Conservation (phyloP, 2,888 invertebrate species). For the Acleris cristana region DNA sequence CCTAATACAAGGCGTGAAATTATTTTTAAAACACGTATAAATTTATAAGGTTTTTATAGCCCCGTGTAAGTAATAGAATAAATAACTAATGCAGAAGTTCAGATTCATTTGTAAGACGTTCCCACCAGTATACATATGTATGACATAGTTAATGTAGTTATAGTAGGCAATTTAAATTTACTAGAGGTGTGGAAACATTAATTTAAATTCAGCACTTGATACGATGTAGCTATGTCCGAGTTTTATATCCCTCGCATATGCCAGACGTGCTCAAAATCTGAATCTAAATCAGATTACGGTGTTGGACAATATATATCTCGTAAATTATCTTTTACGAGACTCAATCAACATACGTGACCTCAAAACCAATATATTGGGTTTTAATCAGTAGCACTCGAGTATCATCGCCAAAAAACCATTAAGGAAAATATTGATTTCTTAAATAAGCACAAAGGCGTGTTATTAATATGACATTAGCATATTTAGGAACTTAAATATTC, state of each 20-base stretch:
- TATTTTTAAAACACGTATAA: no score
- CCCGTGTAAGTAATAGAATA: no score
- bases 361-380: slow-evolving; percentile 9
- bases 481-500: not conserved
- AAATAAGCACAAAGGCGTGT: slow-evolving; percentile 1
- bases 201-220: slow-evolving; percentile 31
- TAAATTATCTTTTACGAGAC: slow-evolving; percentile 20
- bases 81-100: no score
- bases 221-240: slow-evolving; percentile 40
- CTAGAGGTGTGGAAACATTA: slow-evolving; percentile 2
- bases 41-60: no score
- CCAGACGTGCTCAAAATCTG: slow-evolving; percentile 51
- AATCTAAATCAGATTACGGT: slow-evolving; percentile 39
- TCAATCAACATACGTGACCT: slow-evolving; percentile 7
- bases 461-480: slow-evolving; percentile 6
- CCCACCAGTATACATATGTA: slow-evolving; percentile 7
- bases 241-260: slow-evolving; percentile 39
- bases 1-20: no score
- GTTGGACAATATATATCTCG: slow-evolving; percentile 18
- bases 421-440: slow-evolving; percentile 16
- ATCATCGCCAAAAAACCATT: slow-evolving; percentile 1
- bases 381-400: slow-evolving; percentile 18
- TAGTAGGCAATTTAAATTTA: slow-evolving; percentile 32
- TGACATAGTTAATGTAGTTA: not conserved
- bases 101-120: not conserved